Evolutionary conservation across 2,113 vertebrate genomes (phyloP), one percentile per base, ranked within the genome.

Genomic region (Corythaeola cristata): DNA sequence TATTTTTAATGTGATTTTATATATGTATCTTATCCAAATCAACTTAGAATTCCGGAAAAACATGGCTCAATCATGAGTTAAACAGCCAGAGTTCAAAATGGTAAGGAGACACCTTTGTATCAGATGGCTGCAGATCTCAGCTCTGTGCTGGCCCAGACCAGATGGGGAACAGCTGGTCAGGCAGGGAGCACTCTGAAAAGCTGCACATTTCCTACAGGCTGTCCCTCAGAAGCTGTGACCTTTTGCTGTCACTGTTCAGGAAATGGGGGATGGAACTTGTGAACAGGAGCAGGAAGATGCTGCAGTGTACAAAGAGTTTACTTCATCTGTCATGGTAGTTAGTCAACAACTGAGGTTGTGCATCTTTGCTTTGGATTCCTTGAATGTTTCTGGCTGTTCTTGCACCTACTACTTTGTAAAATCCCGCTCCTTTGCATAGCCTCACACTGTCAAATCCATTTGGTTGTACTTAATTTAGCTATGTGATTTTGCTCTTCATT

Each of bases 181-280:
- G 50, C 45, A 89, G 68, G 26, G n/a, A 89, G 64, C 2, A 12
- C 26, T 23, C 44, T 94, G 77, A 59, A 75, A 59, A 85, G 53
- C 59, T 80, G 35, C 52, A 15, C 0, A 0, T 58, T 88, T 76
- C 45, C 83, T 85, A 4, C 58, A 67, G 0, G 0, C n/a, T 49
- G 22, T 50, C 32, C 68, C 56, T 39, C 20, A 71, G 69, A 62
- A 71, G 19, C 87, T 77, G 59, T 4, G 5, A 67, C 28, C 49
- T 89, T 89, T 64, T 60, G 37, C 77, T 87, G 62, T 26, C 53
- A 50, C 52, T 74, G 21, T 18, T 24, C 53, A 68, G 80, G 39
- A 84, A 80, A 64, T 12, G 11, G 64, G 13, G 56, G 8, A 77
- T 44, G 66, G 11, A 44, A 75, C 20, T 47, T 75, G 2, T 0